Conservation (phyloP, 2,888 invertebrate species). For the Aphrophora alni region DNA sequence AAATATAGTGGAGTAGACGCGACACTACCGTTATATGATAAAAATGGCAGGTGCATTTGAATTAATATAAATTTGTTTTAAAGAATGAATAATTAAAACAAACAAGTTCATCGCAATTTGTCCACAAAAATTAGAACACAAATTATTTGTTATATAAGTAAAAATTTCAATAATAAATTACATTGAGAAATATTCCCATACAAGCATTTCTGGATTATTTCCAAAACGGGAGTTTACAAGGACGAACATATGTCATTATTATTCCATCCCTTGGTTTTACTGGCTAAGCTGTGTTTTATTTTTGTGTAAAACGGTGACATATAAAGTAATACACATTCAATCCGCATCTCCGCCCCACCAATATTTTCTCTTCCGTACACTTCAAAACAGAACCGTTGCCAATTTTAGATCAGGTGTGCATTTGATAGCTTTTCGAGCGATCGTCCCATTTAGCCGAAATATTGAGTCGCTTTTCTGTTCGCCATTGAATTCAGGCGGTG, state of each 20-base stretch:
- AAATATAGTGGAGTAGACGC: no score
- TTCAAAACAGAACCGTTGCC: constrained; percentile 4
- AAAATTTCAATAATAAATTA: no score
- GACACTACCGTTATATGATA: no score
- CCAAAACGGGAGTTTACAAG: background rate
- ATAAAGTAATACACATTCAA: background rate
- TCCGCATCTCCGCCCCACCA: background rate
- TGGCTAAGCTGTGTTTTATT: background rate
- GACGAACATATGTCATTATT: background rate
- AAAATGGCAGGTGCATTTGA: no score
- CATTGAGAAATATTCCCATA: background rate
- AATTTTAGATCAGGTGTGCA: background rate
- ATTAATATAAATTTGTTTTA: no score
- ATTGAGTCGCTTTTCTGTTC: background rate
- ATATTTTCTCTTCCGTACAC: background rate
- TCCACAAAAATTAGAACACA: no score
- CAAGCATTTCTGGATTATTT: background rate
- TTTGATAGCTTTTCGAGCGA: background rate
- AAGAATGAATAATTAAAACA: no score
- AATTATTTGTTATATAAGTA: no score
- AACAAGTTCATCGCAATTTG: no score
- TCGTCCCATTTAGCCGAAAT: background rate
- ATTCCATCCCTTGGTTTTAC: background rate
- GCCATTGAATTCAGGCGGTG: background rate
- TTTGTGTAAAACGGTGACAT: background rate